These are phyloP conservation scores for Microdon myrmicae DNA, from an alignment of 2,888 invertebrate genomes.

Conservation along the genomic window DNA sequence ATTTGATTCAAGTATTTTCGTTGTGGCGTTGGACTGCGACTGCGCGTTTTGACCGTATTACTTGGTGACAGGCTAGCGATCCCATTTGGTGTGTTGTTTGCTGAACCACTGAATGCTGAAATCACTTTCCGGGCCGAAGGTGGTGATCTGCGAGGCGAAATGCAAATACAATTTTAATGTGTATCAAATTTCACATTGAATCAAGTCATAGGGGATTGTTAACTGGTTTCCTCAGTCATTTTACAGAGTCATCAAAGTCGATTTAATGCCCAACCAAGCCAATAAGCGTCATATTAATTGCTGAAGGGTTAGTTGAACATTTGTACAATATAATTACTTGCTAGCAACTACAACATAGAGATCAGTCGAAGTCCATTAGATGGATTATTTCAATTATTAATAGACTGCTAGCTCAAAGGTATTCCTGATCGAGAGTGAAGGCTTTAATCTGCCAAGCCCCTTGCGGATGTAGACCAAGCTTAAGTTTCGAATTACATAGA, in stretches of 20 bases:
- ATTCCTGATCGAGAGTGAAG: no score
- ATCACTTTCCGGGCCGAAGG: slow-evolving; percentile 62
- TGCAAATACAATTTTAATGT: background rate
- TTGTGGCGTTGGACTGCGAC: slow-evolving; percentile 69
- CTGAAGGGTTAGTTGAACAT: no score
- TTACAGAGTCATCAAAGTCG: slow-evolving; percentile 17
- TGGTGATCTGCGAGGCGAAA: slow-evolving; percentile 61
- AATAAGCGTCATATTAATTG: slow-evolving; percentile 37
- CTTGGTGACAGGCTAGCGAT: slow-evolving; percentile 56
- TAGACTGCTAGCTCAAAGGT: no score
- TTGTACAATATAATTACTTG: no score
- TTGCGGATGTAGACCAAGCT: no score
- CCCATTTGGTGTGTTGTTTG: slow-evolving; percentile 51
- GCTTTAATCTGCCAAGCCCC: no score
- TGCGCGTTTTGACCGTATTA: slow-evolving; percentile 64
- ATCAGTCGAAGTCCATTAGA: no score
- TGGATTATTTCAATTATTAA: no score
- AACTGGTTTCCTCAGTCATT: slow-evolving; percentile 17
- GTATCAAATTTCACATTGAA: slow-evolving; percentile 26
- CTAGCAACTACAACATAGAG: no score
- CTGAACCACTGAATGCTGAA: slow-evolving; percentile 55
- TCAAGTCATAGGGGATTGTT: slow-evolving; percentile 20
- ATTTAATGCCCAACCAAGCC: slow-evolving; percentile 50
- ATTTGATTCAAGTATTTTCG: slow-evolving; percentile 66
- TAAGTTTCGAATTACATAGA: no score